Conservation (phyloP, 2,797 vertebrate genomes). For the Catostomus latipinnis region DNA sequence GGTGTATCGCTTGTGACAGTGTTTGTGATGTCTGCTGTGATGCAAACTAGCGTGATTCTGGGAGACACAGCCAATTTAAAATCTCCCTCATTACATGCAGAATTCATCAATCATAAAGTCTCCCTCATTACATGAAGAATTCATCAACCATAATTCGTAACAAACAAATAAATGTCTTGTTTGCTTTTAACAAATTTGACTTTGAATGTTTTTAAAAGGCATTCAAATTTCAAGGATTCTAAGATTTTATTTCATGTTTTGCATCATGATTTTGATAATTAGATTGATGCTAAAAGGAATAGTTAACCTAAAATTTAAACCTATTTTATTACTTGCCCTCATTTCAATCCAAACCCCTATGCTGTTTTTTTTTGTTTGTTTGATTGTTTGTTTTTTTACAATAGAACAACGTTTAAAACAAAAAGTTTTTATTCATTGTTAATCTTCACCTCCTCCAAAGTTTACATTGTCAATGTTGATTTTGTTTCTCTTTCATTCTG, state of each 20-base stretch:
- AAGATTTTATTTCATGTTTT: not conserved
- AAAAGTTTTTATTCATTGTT: too few species aligned
- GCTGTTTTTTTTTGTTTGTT: too few species aligned
- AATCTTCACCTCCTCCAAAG: too few species aligned
- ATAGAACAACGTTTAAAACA: too few species aligned
- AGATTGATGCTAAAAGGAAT: too few species aligned
- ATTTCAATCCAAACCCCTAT: too few species aligned
- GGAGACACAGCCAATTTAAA: slow-evolving; percentile 11
- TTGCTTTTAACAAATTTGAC: not conserved
- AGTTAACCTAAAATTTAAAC: too few species aligned
- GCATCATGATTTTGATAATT: not conserved
- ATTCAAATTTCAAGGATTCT: not conserved
- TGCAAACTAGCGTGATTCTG: not conserved
- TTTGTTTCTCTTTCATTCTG: too few species aligned
- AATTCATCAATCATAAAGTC: not conserved
- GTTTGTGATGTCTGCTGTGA: slow-evolving; percentile 8
- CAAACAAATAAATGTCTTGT: not conserved
- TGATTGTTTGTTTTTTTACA: too few species aligned
- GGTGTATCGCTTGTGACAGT: not conserved
- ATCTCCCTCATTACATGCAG: not conserved
- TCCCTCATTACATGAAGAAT: too few species aligned
- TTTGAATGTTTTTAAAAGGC: not conserved
- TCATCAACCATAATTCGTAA: not conserved
- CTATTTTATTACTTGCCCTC: too few species aligned
- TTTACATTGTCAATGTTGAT: too few species aligned